Base-by-base conservation (phyloP, 2,113 vertebrate genomes). In the Ctenomys sociabilis region DNA sequence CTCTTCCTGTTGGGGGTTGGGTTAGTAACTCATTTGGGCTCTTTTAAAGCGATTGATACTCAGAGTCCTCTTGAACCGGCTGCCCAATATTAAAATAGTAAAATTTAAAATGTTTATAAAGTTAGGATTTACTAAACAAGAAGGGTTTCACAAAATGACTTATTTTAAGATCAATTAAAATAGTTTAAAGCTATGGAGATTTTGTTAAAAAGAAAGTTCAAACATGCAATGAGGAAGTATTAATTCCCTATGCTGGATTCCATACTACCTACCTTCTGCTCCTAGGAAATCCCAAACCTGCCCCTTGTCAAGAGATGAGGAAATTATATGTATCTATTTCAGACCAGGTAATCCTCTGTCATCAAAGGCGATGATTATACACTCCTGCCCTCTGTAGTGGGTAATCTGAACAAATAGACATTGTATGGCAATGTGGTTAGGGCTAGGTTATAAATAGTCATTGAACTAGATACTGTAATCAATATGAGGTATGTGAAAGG, bases 161-260 rank as follows among this genome's bases (percentile, higher is more conserved):
- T 75, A 78, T 77, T 73, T 91, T 92, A 92, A 85, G 10, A 3
- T 85, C 81, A 88, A 85, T 84, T 45, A 88, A 70, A 94, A 91
- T 85, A 84, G 30, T 84, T 85, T 83, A 54, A 75, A 57, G 64
- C 32, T 80, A n/a, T 72, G 66, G 85, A 85, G 40, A n/a, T 9
- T 63, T 89, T 70, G 40, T 88, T 68, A 73, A 68, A 57, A 86
- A 78, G 35, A 92, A 93, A 83, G 3, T 8, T 66, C 28, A 96
- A 85, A 16, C 19, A 40, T 43, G 32, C 6, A 66, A 75, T 72
- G 28, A 84, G 10, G 54, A 43, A 68, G 26, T 6, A 82, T 83
- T 19, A 16, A 3, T 37, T 94, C 78, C 49, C 24, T 19, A 1
- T 19, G 5, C 17, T 5, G 35, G 26, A 1, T 63, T 73, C 9